A percentile compares a stretch with the other conserved stretches of the same genome.
These are phyloP conservation scores for Onthophagus taurus DNA, from an alignment of 1,140 invertebrate genomes.

Conservation along the genomic window DNA sequence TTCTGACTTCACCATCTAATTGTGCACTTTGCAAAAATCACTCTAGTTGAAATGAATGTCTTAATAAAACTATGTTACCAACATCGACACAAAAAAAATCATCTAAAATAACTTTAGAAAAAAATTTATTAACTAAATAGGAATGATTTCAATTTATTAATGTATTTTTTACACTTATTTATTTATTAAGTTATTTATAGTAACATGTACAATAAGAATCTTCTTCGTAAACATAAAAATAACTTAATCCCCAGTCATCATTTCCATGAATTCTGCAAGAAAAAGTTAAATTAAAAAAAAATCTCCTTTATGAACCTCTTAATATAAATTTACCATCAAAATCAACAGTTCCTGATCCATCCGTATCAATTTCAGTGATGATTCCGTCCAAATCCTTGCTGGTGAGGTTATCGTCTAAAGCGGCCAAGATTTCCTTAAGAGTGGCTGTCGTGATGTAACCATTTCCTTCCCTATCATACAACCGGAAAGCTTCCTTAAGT, in stretches of 20 bases:
- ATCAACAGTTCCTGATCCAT: conserved; percentile 85
- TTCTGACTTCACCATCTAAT: no score
- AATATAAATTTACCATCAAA: conserved; percentile 60
- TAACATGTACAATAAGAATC: no score
- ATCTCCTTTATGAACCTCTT: neutral
- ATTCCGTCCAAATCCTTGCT: conserved; percentile 79
- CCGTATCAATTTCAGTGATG: conserved; percentile 88
- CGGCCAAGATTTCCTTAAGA: conserved; percentile 81
- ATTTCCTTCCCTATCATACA: conserved; percentile 74
- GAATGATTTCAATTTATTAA: no score
- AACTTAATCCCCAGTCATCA: conserved; percentile 74
- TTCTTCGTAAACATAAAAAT: no score
- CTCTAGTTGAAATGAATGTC: no score
- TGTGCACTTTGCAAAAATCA: no score
- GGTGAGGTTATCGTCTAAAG: conserved; percentile 83
- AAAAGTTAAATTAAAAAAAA: conserved; percentile 25
- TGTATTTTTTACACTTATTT: no score
- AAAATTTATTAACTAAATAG: no score
- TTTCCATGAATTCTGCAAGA: conserved; percentile 70
- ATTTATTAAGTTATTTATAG: no score
- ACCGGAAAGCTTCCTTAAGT: conserved; percentile 86
- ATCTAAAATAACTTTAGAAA: no score
- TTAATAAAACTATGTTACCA: no score
- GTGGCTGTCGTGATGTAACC: conserved; percentile 89
- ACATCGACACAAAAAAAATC: no score